Evolutionary conservation across 2,888 invertebrate genomes (phyloP), one percentile per base, ranked within the genome.

Genomic region (Sabatieria punctata): DNA sequence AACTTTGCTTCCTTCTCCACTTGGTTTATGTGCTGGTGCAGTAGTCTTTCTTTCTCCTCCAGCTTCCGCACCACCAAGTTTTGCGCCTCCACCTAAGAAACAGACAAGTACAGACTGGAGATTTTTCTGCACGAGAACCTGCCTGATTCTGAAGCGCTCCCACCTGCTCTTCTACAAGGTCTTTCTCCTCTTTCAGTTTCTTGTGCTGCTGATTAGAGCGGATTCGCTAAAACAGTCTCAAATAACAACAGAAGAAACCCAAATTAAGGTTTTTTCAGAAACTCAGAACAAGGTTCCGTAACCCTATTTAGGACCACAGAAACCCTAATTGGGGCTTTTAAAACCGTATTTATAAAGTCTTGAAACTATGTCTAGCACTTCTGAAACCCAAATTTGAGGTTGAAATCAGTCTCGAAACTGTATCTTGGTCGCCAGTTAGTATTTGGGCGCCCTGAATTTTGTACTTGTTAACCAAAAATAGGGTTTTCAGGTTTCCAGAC

Each of bases 121-220:
- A n/a, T n/a, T n/a, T n/a, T n/a, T n/a, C n/a, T n/a, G n/a, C n/a
- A n/a, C n/a, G n/a, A 4, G 8, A 19, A n/a, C 39, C 23, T 25
- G 52, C 44, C 36, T 48, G 85, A 45, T 79, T 78, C 56, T 84
- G 82, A 18, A 85, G 72, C 0, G 83, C 84, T 41, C 72, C 72
- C 24, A 82, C 79, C 53, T 85, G 85, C 64, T 91, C 89, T 56
- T 84, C 84, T 15, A 93, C 67, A 54, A 88, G 77, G 60, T 89
- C 86, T 63, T 91, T 88, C 68, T 95, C 93, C 64, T 95, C 95
- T 4, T 86, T 72, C 26, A 91, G 75, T 58, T 93, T 70, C 65
- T 93, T 93, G 65, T 89, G 86, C 57, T 91, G 75, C 60, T 93
- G 91, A 69, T 91, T 91, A 3, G 88, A 82, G 66, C 89, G 88